phyloP scores from a whole-genome alignment of 2,113 vertebrate genomes.

The Diadophis punctatus region DNA sequence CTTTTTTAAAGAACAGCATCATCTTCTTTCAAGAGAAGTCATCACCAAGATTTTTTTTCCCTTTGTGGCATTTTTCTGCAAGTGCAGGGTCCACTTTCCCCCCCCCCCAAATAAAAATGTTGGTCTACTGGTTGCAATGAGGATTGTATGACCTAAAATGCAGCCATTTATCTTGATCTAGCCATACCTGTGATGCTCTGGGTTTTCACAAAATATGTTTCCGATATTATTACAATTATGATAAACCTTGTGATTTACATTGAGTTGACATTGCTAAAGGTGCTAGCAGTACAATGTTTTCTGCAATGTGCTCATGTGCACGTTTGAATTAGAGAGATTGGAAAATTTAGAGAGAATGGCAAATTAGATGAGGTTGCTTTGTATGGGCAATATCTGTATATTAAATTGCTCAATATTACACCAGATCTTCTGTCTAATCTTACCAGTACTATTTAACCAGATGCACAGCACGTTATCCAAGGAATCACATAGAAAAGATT shows the following conservation, averaged over 20 bases:
- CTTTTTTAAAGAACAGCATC: background rate
- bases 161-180: background rate
- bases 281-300: background rate
- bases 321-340: background rate
- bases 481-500: background rate
- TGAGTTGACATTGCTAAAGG: background rate
- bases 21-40: background rate
- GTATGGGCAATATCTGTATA: background rate
- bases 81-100: background rate
- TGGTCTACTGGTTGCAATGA: background rate
- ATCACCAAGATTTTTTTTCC: background rate
- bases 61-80: background rate
- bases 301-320: background rate
- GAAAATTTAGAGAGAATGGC: background rate
- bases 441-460: background rate
- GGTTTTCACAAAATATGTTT: constrained; percentile 22
- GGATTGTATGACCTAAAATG: background rate
- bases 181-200: constrained; percentile 16
- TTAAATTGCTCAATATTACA: background rate
- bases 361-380: background rate
- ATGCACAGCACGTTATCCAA: background rate
- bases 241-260: background rate
- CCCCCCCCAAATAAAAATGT: background rate
- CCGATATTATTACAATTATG: background rate
- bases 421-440: background rate